Base-by-base conservation (phyloP, 2,888 invertebrate genomes). In the Noctua janthina region DNA sequence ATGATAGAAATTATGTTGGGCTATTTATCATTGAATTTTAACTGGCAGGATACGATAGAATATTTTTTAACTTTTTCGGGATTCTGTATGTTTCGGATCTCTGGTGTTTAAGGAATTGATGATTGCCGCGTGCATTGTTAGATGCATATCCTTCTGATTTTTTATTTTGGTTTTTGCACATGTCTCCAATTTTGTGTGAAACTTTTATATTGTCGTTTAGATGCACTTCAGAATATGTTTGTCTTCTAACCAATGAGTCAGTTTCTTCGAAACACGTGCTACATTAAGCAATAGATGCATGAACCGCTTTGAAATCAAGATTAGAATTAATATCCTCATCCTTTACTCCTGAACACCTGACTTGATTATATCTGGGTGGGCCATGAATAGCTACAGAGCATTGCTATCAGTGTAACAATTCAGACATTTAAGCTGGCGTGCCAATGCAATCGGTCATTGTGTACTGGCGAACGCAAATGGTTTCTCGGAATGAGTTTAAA, bases 371-470 rank as follows among this genome's bases (percentile, higher is more conserved):
- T 79, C 78, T 88, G 70, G 86, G 82, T 87, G 83, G 87, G 83
- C 87, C 78, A 77, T 56, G 51, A 86, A 86, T 88, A 88, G 71
- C 78, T 67, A 66, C 79, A 71, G 59, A 56, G 68, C 70, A 77
- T 75, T 46, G 74, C 73, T 76, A 81, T 75, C 82, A 83, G 79
- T 80, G 72, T 72, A 88, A 89, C 85, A 78, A 89, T 88, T 82
- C 81, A 79, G 79, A 84, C 78, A 87, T 86, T 74, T 85, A 73
- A 76, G 70, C 81, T 81, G 62, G 85, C 88, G 90, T 93, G 94
- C 93, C 94, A 94, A 93, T 92, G 91, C 84, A 90, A 92, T 92
- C 89, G 90, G 84, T 93, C 92, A 90, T 89, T 84, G 86, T 82
- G 67, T 74, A 76, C 80, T 85, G 81, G 79, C 81, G 69, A 82